These are phyloP conservation scores for Stenodera caucasica DNA, from an alignment of 2,888 invertebrate genomes.

Conservation along the genomic window DNA sequence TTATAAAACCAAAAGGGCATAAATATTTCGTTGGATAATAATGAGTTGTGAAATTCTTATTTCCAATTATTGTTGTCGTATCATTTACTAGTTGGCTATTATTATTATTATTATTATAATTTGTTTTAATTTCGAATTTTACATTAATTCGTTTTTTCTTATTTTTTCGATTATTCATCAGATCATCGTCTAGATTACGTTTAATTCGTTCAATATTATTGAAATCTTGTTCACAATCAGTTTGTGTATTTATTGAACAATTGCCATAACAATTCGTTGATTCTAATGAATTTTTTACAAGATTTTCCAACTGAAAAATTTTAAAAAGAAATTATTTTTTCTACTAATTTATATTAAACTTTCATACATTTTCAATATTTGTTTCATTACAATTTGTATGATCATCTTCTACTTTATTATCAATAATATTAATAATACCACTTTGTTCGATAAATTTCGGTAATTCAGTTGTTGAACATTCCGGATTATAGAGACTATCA, in stretches of 20 bases:
- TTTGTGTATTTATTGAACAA: conserved; percentile 31
- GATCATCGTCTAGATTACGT: background rate
- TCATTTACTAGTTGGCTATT: background rate
- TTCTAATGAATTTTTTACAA: conserved; percentile 31
- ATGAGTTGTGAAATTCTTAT: conserved; percentile 28
- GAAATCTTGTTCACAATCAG: conserved; percentile 25
- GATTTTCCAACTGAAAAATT: conserved; percentile 39
- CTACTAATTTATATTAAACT: no score
- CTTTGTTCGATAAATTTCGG: conserved; percentile 58
- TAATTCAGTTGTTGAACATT: conserved; percentile 61
- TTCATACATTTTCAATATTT: conserved; percentile 41
- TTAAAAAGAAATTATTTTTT: background rate
- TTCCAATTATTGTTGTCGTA: conserved; percentile 18
- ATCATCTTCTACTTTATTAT: background rate
- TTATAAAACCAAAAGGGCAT: conserved; percentile 61
- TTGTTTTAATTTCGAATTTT: conserved; percentile 45
- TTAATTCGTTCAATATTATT: conserved; percentile 24
- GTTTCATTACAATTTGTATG: background rate
- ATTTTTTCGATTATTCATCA: conserved; percentile 30
- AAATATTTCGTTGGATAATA: conserved; percentile 35
- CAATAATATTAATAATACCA: conserved; percentile 49
- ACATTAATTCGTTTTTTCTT: conserved; percentile 39
- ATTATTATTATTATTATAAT: conserved; percentile 33
- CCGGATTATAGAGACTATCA: conserved; percentile 53
- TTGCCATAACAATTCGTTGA: conserved; percentile 21